Base-by-base conservation (phyloP, 2,113 vertebrate genomes). In the Microtus ochrogaster region DNA sequence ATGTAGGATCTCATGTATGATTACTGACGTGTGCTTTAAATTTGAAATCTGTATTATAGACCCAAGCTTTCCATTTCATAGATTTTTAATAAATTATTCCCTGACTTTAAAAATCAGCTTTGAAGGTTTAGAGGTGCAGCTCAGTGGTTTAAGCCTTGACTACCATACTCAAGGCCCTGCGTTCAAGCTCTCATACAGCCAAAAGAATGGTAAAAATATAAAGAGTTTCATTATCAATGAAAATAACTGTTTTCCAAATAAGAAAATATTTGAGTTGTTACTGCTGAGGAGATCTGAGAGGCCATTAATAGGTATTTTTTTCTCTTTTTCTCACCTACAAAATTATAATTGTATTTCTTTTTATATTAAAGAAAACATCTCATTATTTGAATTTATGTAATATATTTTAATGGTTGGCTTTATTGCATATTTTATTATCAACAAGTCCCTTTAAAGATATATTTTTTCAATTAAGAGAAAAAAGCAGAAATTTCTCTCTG, bases 371-470 rank as follows among this genome's bases (percentile, higher is more conserved):
- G 47, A 93, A 89, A 61, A 68, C 2, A 58, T 89, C 82, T 78
- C 6, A 73, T 81, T 90, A 87, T 47, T 87, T 92, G n/a, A 79
- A 12, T 93, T 92, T 90, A 70, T 68, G 5, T 55, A 79, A 83
- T 87, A 72, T 52, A 22, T 66, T 87, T 61, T 73, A 83, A 87
- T 39, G 26, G 36, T 63, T 89, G 49, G 21, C n/a, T 30, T 73
- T 58, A 88, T 76, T 85, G 30, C 88, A 22, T 55, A 47, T 94
- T 78, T 5, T 76, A 77, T n/a, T 86, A 36, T 91, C 39, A 77
- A 81, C 2, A 39, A 88, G 36, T 5, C 39, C 3, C 12, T 92
- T 85, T 58, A 70, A 36, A 47, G 4, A 49, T 49, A 82, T 49
- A 89, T 44, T 49, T 74, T 73, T 74, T 82, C 55, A 28, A 66